phyloP scores from a whole-genome alignment of 2,113 vertebrate species.

The Agapornis roseicollis region DNA sequence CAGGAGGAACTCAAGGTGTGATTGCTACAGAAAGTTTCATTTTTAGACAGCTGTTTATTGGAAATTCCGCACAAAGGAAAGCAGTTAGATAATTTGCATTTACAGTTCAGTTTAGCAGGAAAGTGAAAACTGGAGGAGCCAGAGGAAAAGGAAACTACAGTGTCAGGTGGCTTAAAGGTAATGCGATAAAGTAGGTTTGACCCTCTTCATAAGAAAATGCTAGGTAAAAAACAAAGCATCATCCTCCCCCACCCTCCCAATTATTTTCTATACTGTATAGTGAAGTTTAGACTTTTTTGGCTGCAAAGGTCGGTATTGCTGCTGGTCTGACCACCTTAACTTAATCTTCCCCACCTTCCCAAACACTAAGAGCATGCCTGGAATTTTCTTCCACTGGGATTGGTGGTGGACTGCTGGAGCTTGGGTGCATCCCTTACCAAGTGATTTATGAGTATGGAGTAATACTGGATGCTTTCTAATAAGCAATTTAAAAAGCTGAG shows the following conservation, averaged over 20 bases:
- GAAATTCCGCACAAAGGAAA: conserved; percentile 50
- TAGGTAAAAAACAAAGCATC: neutral
- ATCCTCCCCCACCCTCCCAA: neutral
- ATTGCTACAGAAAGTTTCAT: conserved; percentile 22
- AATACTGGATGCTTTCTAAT: neutral
- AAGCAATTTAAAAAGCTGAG: neutral
- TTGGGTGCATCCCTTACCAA: neutral
- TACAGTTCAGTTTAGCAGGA: conserved; percentile 46
- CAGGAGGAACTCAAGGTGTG: neutral
- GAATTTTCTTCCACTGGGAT: neutral
- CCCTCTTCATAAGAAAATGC: neutral
- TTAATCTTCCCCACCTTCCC: neutral
- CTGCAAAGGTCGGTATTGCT: neutral
- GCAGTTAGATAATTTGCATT: conserved; percentile 48
- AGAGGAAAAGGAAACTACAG: conserved; percentile 43
- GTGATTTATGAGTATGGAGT: neutral
- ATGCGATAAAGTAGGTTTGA: conserved; percentile 20
- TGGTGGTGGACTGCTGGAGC: neutral
- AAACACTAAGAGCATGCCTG: neutral
- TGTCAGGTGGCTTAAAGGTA: conserved; percentile 55
- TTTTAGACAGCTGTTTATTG: conserved; percentile 1
- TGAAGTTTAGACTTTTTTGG: neutral
- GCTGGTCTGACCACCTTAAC: neutral
- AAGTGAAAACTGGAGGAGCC: neutral
- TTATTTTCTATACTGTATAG: neutral